Conservation (phyloP, 2,888 invertebrate genomes). For the Malthinus flaveolus region DNA sequence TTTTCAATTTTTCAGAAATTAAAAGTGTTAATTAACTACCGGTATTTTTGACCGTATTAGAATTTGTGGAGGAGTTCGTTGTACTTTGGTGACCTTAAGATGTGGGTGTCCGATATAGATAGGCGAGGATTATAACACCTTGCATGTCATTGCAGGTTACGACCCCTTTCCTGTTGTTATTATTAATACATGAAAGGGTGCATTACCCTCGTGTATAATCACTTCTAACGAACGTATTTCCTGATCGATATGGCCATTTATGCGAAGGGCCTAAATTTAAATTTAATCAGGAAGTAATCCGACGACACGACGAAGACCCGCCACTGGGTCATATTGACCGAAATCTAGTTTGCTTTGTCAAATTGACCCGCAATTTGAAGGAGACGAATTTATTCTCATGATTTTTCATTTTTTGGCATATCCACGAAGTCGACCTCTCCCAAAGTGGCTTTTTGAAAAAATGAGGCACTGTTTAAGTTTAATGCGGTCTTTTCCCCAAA, state of each 20-base stretch:
- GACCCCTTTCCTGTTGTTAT: constrained; percentile 11
- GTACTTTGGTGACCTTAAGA: constrained; percentile 40
- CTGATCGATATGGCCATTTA: not conserved
- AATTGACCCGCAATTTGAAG: too few species aligned
- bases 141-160: constrained; percentile 8
- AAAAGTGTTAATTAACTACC: constrained; percentile 32
- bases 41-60: constrained; percentile 34
- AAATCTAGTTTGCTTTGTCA: too few species aligned
- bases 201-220: not conserved
- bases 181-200: constrained; percentile 7
- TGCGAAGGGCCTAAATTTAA: not conserved
- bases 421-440: too few species aligned
- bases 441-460: too few species aligned
- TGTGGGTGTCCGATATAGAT: constrained; percentile 32
- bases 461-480: too few species aligned
- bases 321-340: too few species aligned
- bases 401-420: too few species aligned
- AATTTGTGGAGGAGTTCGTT: constrained; percentile 35
- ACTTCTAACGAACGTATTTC: not conserved
- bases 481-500: too few species aligned
- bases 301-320: too few species aligned
- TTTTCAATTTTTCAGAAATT: constrained; percentile 20
- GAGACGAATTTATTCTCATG: too few species aligned
- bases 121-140: not conserved
- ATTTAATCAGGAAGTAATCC: too few species aligned